Conservation (phyloP, 2,113 vertebrate genomes). For the Callipepla californica region DNA sequence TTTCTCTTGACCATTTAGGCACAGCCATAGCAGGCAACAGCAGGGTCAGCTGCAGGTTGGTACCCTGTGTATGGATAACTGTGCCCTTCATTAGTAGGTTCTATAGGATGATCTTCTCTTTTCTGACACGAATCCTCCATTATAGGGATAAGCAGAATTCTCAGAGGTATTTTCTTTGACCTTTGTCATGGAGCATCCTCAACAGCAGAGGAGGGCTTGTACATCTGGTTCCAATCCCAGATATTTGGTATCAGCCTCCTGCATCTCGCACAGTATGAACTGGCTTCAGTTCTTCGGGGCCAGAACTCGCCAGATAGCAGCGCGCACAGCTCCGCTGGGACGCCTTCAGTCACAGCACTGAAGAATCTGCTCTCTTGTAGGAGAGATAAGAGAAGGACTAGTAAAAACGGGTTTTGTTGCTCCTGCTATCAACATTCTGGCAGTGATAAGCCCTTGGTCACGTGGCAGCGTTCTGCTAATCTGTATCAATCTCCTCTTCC, state of each 20-base stretch:
- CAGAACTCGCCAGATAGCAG: slow-evolving; percentile 19
- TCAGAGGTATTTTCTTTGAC: slow-evolving; percentile 13
- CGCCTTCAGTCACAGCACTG: slow-evolving; percentile 1
- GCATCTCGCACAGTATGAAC: slow-evolving; percentile 12
- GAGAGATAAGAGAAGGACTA: slow-evolving; percentile 23
- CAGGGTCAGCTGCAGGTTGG: neutral
- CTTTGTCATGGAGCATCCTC: slow-evolving; percentile 1
- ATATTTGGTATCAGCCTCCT: neutral
- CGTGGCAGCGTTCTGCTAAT: neutral
- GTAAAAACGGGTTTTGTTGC: slow-evolving; percentile 20
- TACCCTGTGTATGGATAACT: neutral
- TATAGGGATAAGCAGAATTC: neutral
- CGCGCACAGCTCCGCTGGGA: neutral
- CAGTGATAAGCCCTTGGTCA: neutral
- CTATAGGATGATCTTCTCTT: neutral
- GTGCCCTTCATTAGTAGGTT: neutral
- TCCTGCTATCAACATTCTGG: neutral
- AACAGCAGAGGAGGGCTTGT: neutral
- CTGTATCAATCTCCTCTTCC: neutral
- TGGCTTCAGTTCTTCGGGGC: slow-evolving; percentile 7
- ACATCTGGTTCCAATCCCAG: neutral
- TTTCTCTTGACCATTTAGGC: neutral
- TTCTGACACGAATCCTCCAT: neutral
- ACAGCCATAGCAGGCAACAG: neutral
- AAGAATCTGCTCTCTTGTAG: slow-evolving; percentile 22